Evolutionary conservation across 2,797 vertebrate species (phyloP).

Genomic region (Neomorphus geoffroyi): DNA sequence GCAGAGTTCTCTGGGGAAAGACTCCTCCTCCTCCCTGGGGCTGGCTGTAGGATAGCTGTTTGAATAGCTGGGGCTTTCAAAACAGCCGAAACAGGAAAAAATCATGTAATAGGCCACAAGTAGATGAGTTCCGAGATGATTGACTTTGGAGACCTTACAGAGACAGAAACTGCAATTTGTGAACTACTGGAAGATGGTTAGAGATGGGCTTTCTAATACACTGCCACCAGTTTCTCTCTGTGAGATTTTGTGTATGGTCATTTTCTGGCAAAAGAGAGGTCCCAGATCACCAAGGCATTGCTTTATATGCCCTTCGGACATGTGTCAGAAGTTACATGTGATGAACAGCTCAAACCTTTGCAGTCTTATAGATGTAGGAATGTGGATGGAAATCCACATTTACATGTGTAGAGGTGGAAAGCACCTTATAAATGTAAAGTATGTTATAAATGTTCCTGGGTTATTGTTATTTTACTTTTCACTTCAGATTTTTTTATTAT

Average conservation of each 20-base stretch:
- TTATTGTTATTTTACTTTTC: background rate
- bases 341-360: background rate
- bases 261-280: background rate
- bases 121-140: background rate
- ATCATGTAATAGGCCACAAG: background rate
- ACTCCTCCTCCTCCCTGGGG: constrained; percentile 11
- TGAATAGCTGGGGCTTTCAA: background rate
- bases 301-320: background rate
- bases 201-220: background rate
- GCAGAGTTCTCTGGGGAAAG: background rate
- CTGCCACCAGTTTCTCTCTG: background rate
- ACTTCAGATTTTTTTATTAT: background rate
- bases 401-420: background rate
- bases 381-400: no score
- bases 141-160: background rate
- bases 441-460: background rate
- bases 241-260: background rate
- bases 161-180: background rate
- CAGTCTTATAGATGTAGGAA: background rate
- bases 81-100: background rate
- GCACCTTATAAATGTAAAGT: background rate
- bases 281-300: background rate
- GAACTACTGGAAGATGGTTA: background rate
- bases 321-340: background rate
- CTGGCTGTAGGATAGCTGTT: background rate